Percentiles rank a stretch among this genome's conserved stretches.
These are phyloP conservation scores for Latrodectus hesperus DNA, from an alignment of 2,888 invertebrate species.

Conservation along the genomic window DNA sequence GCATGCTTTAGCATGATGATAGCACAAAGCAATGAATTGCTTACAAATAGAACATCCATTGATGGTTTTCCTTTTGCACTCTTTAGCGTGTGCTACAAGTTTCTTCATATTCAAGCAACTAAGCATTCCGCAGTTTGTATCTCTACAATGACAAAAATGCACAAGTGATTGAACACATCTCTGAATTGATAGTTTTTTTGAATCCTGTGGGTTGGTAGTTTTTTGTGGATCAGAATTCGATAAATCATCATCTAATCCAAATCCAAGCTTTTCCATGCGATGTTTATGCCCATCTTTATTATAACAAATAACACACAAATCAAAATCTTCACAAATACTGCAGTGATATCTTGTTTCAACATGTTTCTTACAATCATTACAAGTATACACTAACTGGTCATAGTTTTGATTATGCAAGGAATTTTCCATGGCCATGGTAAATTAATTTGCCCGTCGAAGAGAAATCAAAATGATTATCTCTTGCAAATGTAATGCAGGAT, in stretches of 20 bases:
- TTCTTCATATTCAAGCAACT: slow-evolving; percentile 99
- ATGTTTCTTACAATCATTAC: slow-evolving; percentile 96
- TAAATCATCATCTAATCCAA: slow-evolving; percentile 78
- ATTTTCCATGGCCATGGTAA: slow-evolving; percentile 97
- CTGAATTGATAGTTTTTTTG: slow-evolving; percentile 91
- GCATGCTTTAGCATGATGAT: slow-evolving; percentile 99
- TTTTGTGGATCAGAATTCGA: slow-evolving; percentile 18
- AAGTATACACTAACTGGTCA: slow-evolving; percentile 90
- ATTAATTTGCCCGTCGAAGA: slow-evolving; percentile 93
- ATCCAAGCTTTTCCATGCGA: slow-evolving; percentile 96
- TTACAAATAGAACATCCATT: slow-evolving; percentile 98
- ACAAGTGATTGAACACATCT: slow-evolving; percentile 94
- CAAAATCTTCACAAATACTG: slow-evolving; percentile 98
- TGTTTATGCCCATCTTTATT: slow-evolving; percentile 95
- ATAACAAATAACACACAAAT: slow-evolving; percentile 95
- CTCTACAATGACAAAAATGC: slow-evolving; percentile 97
- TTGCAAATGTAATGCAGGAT: slow-evolving; percentile 98
- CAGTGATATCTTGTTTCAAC: slow-evolving; percentile 98
- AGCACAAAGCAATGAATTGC: slow-evolving; percentile 97
- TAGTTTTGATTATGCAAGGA: slow-evolving; percentile 98
- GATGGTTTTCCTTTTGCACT: slow-evolving; percentile 89
- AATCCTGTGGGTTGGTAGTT: slow-evolving; percentile 85
- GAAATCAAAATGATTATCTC: slow-evolving; percentile 99
- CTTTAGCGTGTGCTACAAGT: slow-evolving; percentile 97
- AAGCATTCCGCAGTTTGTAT: slow-evolving; percentile 97